phyloP scores from a whole-genome alignment of 1,140 invertebrate species.

The Cyclina sinensis region DNA sequence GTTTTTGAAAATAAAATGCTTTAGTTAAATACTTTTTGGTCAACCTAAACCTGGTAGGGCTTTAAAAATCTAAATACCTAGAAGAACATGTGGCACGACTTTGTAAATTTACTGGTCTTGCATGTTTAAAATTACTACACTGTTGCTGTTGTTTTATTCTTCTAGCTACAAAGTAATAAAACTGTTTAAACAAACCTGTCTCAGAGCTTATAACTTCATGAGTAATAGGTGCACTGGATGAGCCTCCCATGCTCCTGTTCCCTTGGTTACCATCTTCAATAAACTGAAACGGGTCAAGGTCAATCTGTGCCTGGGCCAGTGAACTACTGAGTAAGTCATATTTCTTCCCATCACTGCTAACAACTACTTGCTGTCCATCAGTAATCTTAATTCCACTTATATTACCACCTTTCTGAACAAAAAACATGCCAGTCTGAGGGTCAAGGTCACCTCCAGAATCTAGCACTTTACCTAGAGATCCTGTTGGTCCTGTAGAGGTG shows the following conservation, averaged over 20 bases:
- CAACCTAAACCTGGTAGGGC: too few species aligned
- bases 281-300: conserved; percentile 84
- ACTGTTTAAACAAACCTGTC: not conserved
- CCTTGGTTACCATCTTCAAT: conserved; percentile 76
- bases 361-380: conserved; percentile 55
- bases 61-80: too few species aligned
- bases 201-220: conserved; percentile 11
- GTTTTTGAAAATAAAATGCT: too few species aligned
- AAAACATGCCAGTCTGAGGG: conserved; percentile 85
- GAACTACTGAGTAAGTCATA: conserved; percentile 85
- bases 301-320: conserved; percentile 85
- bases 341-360: conserved; percentile 53
- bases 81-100: too few species aligned
- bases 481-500: not conserved
- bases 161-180: too few species aligned
- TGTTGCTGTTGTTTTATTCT: too few species aligned
- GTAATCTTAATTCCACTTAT: conserved; percentile 56
- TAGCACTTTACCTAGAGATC: not conserved
- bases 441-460: conserved; percentile 78
- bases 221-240: not conserved
- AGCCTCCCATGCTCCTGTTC: conserved; percentile 27
- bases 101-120: too few species aligned
- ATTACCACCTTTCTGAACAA: conserved; percentile 67
- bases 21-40: too few species aligned
- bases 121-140: too few species aligned